Evolutionary conservation across 53 echinoderm and acorn worm genomes (phyloP), one percentile per base, ranked within the genome.

Genomic region (Luidia sarsii): DNA sequence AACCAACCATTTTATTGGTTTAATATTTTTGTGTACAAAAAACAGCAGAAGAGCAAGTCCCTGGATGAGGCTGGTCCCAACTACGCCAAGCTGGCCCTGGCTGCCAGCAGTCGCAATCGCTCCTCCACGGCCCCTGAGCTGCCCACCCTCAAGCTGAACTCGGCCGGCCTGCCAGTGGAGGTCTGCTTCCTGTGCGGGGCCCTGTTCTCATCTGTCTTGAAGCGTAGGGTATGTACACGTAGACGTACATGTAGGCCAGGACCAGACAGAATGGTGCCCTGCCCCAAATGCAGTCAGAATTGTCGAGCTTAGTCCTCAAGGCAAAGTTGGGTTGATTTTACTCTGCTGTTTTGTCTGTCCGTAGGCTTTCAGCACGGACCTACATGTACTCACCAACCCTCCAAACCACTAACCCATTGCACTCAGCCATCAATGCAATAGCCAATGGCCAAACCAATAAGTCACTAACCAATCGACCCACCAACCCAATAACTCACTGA

Each of bases 171-270:
- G 32, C 77, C 77, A 11, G 77, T 77, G 22, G 77, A 77, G 19
- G 59, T 75, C 73, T 88, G 88, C 32, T 75, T 65, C 60, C 75
- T 88, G 22, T 88, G 88, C 51, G 88, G 88, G 28, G 62, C 83
- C 4, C 60, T 77, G 37, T 88, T 88, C 43, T 67, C 88, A 18
- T 75, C 88, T n/a, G 88, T 88, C 9, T 48, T 88, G n/a, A 88
- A 88, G 39, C 61, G 88, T 25, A 74, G 88, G 83, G 88, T 88
- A 59, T 62, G 88, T 48, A n/a, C n/a, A n/a, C 14, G 7, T 8
- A 31, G 13, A 31, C 4, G 64, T n/a, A 31, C 29, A 1, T 64
- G 30, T 33, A 14, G 7, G 20, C 57, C 7, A 57, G 57, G 6
- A 57, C 11, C 57, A 7, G n/a, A 14, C 20, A 7, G 9, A 21